Evolutionary conservation across 2,888 invertebrate genomes (phyloP), one percentile per base, ranked within the genome.

Genomic region (Trichogramma evanescens): DNA sequence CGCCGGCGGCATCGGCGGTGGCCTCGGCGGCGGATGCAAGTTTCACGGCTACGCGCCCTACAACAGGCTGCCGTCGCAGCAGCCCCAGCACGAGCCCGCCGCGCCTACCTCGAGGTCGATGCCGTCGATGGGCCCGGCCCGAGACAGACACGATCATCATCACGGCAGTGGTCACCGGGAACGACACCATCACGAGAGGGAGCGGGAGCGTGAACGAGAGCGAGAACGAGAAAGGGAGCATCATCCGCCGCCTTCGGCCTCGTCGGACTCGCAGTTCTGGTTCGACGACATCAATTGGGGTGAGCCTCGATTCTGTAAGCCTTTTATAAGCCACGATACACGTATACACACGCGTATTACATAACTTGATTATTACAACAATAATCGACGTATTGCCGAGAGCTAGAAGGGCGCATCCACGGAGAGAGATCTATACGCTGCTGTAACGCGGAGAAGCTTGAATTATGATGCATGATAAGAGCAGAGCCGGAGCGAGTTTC

Each of bases 241-340:
- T 1, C 50, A 50, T 5, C 50, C 6, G 26, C 6, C 6, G 6
- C 40, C 50, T 8, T n/a, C 67, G 66, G 54, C 26, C 26, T 49
- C 49, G 9, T 49, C 49, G 5, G 59, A 64, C 7, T 56, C 63
- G 8, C 74, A 73, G 62, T 72, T 74, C 65, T 74, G 74, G 73
- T 74, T 74, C 70, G 76, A 76, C 72, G 76, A 76, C 67, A 78
- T 76, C 71, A 72, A 74, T 65, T 77, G 77, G 78, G 78, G 75
- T 75, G 76, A 70, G 77, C 76, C 67, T 64, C 26, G 26, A 26
- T 26, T 26, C 26, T 26, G 26, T 26, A 26, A 26, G 26, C 26
- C 26, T 26, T 26, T 26, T 26, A 26, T 26, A 2, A 26, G 26
- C 26, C 26, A 26, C 26, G 26, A 26, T 26, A 26, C 26, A 26